Evolutionary conservation across 2,797 vertebrate species (phyloP), one percentile per base, ranked within the genome.

Genomic region (Mus spretus): DNA sequence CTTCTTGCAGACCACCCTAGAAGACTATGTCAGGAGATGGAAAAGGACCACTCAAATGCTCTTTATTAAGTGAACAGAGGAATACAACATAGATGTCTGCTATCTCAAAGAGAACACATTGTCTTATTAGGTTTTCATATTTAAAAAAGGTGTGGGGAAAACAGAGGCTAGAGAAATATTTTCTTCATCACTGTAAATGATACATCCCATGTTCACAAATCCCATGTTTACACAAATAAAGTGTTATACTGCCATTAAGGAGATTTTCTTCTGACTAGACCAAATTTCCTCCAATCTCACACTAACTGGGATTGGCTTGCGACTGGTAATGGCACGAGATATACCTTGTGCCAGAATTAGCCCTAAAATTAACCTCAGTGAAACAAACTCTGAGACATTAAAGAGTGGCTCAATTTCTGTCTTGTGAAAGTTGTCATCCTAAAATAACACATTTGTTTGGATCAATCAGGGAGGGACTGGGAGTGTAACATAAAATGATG

Each of bases 221-320:
- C n/a, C n/a, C n/a, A n/a, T n/a, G n/a, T 82, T 95, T 65, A 75
- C 50, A 70, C 78, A 96, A 93, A 72, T 77, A 50, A 84, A 63
- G 34, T 55, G 28, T 80, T 44, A 6, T 9, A 57, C 31, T 61
- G 24, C 67, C 63, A 83, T 3, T 40, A 83, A 40, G 17, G 5
- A 74, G 70, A 40, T 81, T 72, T 77, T 37, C 17, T 77, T 72
- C 50, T 13, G 11, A 50, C 70, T 20, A 17, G 19, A 17, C 3
- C 2, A 80, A 14, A 59, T n/a, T 20, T 77, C 79, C 57, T 75
- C 34, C 28, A 55, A 14, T 78, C 61, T 88, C 26, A 88, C 44
- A 34, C 4, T 40, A 53, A 22, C 1, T 19, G n/a, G 37, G 24
- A 47, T 86, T 95, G 57, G 26, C 28, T 34, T 80, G 44, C 85